Evolutionary conservation across 23 tunicate species (phyloP).

Genomic region (Halocynthia roretzi): DNA sequence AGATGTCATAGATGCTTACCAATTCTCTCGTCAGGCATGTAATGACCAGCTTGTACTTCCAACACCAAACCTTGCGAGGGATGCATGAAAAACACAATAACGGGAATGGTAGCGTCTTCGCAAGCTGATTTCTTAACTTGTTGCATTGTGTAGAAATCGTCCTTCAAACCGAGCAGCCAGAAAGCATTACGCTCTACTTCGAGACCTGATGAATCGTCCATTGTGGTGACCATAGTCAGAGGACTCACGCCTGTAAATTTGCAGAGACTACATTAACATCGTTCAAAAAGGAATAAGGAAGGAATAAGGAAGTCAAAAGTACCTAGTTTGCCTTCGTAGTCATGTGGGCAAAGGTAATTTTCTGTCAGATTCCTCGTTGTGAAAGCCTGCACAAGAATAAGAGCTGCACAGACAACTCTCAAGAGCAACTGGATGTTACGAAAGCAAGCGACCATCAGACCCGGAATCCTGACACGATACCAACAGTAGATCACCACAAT

Average conservation of each 20-base stretch:
- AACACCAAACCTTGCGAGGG: conserved; percentile 76
- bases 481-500: conserved; percentile 99
- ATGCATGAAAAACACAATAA: conserved; percentile 81
- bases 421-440: conserved; percentile 82
- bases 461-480: conserved; percentile 95
- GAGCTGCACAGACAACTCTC: conserved; percentile 64
- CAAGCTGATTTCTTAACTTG: conserved; percentile 90
- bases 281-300: neutral
- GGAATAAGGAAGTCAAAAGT: neutral
- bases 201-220: conserved; percentile 42
- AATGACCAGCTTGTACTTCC: conserved; percentile 85
- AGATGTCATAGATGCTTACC: conserved; percentile 32
- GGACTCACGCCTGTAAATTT: conserved; percentile 42
- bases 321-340: conserved; percentile 63
- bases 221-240: conserved; percentile 65
- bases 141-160: conserved; percentile 95
- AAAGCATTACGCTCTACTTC: conserved; percentile 79
- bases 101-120: conserved; percentile 72
- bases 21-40: conserved; percentile 84
- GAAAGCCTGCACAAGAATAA: conserved; percentile 93
- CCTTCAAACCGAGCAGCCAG: conserved; percentile 93
- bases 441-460: conserved; percentile 87
- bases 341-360: conserved; percentile 80
- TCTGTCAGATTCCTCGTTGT: conserved; percentile 95
- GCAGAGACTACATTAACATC: no score